A percentile compares a stretch with the other conserved stretches of the same genome.
phyloP scores from a whole-genome alignment of 92 coral and sea anemone species.

The Phymanthus crucifer region DNA sequence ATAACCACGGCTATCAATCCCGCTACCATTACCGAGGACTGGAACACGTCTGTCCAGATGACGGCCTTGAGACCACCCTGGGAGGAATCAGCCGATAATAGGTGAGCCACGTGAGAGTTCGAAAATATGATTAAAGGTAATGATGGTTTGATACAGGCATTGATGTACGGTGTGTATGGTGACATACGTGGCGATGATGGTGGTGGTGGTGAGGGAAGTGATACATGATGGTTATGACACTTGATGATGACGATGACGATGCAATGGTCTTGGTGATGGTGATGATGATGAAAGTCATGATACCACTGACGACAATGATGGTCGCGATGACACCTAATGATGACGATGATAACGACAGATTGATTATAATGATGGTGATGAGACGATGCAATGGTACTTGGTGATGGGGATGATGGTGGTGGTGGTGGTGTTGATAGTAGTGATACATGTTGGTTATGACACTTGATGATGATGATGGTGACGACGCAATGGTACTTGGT shows the following conservation, averaged over 20 bases:
- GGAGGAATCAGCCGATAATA: not conserved
- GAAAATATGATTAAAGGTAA: too few species aligned
- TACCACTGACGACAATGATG: too few species aligned
- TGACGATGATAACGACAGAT: too few species aligned
- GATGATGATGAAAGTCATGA: not conserved
- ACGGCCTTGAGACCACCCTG: constrained; percentile 87
- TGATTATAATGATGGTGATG: not conserved
- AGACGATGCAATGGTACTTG: too few species aligned
- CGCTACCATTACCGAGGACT: constrained; percentile 77
- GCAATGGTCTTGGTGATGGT: not conserved
- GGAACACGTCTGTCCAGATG: too few species aligned
- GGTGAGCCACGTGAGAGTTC: too few species aligned
- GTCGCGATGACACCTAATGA: too few species aligned
- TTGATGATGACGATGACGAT: not conserved
- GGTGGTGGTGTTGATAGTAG: too few species aligned
- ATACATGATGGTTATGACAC: not conserved
- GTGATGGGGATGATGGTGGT: too few species aligned
- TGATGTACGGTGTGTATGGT: not conserved
- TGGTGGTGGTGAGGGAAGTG: not conserved
- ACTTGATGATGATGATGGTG: not conserved
- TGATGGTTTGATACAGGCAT: not conserved
- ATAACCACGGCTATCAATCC: constrained; percentile 69
- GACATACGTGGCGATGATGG: not conserved
- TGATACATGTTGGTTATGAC: too few species aligned
- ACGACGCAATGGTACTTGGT: too few species aligned